These are phyloP conservation scores for Aphyosemion australe DNA, from an alignment of 2,113 vertebrate genomes.

Conservation along the genomic window DNA sequence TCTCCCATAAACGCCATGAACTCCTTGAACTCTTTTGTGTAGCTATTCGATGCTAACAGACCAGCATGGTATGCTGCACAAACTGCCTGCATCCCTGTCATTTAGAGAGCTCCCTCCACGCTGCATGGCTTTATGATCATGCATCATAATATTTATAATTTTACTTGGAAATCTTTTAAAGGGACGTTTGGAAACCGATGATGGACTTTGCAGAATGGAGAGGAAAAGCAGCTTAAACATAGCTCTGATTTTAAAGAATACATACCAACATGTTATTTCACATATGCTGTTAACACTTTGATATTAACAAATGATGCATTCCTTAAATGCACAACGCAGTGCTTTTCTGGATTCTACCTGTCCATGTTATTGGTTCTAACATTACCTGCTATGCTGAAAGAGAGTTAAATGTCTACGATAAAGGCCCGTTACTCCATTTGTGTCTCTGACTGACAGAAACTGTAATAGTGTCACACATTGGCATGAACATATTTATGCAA, in stretches of 20 bases:
- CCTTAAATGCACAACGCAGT: slow-evolving; percentile 80
- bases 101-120: slow-evolving; percentile 26
- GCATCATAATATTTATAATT: slow-evolving; percentile 16
- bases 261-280: slow-evolving; percentile 73
- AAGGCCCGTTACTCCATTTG: slow-evolving; percentile 78
- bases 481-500: slow-evolving; percentile 9
- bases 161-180: slow-evolving; percentile 7
- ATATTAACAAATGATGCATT: slow-evolving; percentile 55
- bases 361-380: slow-evolving; percentile 81
- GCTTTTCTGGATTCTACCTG: slow-evolving; percentile 68
- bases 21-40: slow-evolving; percentile 95
- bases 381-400: slow-evolving; percentile 74
- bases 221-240: slow-evolving; percentile 14
- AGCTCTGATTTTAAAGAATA: slow-evolving; percentile 57
- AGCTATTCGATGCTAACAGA: slow-evolving; percentile 50
- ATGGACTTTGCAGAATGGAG: slow-evolving; percentile 18
- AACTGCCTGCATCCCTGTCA: slow-evolving; percentile 42
- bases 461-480: slow-evolving; percentile 35
- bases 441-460: slow-evolving; percentile 14
- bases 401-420: slow-evolving; percentile 81
- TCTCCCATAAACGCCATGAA: slow-evolving; percentile 92
- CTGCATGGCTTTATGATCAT: slow-evolving; percentile 61
- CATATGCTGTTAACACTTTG: slow-evolving; percentile 77
- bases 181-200: slow-evolving; percentile 15
- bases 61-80: slow-evolving; percentile 19